Evolutionary conservation across 2,797 vertebrate genomes (phyloP).

Genomic region (Coendou prehensilis): DNA sequence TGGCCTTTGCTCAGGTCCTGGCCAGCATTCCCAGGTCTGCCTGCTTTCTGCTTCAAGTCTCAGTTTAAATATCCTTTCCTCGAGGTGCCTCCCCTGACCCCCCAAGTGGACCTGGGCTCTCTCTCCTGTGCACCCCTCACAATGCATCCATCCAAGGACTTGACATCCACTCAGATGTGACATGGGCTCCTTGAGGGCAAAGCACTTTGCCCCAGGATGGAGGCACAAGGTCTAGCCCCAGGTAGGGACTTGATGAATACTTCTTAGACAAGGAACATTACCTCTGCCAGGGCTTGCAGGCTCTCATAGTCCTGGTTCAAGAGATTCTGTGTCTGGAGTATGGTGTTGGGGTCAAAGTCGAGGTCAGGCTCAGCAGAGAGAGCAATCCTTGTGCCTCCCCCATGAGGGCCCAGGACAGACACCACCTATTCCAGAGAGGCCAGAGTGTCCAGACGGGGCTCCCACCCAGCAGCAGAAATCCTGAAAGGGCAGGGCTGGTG

Average conservation of each 20-base stretch:
- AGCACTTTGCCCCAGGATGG: background rate
- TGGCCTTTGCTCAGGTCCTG: background rate
- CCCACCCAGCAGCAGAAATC: background rate
- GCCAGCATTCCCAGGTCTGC: background rate
- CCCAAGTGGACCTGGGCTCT: background rate
- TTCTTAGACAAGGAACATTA: slow-evolving; percentile 60
- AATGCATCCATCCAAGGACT: background rate
- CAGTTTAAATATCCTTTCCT: background rate
- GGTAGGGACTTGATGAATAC: background rate
- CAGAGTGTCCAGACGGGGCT: background rate
- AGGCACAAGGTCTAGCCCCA: background rate
- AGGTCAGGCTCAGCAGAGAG: slow-evolving; percentile 84
- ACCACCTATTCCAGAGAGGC: slow-evolving; percentile 78
- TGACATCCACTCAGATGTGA: background rate
- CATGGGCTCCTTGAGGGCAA: background rate
- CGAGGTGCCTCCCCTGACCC: background rate
- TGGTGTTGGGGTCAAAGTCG: slow-evolving; percentile 91
- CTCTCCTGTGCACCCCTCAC: background rate
- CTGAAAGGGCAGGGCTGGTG: background rate
- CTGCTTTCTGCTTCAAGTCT: background rate
- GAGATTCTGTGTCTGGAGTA: slow-evolving; percentile 90
- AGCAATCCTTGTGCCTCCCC: slow-evolving; percentile 75
- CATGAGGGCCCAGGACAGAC: background rate
- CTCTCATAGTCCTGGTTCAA: slow-evolving; percentile 90
- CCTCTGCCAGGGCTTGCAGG: slow-evolving; percentile 90